A percentile compares a stretch with the other conserved stretches of the same genome.
Evolutionary conservation across 1,140 invertebrate species (phyloP).

Genomic region (Zaprionus lachaisei): DNA sequence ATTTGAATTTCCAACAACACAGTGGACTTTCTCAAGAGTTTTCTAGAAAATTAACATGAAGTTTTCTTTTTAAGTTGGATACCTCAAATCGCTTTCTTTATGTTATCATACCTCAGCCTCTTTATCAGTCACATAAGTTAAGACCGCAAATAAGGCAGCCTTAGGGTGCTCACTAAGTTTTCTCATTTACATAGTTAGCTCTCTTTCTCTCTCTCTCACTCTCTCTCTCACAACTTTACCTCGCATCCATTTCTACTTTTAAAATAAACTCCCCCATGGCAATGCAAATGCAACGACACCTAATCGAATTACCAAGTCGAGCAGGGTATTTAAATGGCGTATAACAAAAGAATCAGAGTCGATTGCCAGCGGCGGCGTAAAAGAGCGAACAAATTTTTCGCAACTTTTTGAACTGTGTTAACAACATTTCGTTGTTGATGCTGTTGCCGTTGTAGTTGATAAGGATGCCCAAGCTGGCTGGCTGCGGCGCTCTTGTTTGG

Average conservation of each 20-base stretch:
- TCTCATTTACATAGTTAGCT: background rate
- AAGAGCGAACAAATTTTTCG: slow-evolving; percentile 25
- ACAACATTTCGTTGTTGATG: slow-evolving; percentile 44
- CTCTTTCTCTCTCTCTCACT: background rate
- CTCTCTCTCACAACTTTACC: background rate
- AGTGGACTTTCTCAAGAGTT: background rate
- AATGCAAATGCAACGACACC: background rate
- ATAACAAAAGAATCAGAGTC: slow-evolving; percentile 11
- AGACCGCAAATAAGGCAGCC: background rate
- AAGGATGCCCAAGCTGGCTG: slow-evolving; percentile 20
- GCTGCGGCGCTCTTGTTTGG: slow-evolving; percentile 44
- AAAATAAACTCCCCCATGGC: background rate
- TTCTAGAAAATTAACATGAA: background rate
- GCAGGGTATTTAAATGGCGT: slow-evolving; percentile 17
- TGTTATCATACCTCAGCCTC: background rate
- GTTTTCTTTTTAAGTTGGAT: background rate
- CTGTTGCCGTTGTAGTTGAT: slow-evolving; percentile 38
- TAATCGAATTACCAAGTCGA: background rate
- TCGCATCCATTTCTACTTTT: no score
- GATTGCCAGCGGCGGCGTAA: background rate
- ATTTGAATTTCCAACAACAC: no score
- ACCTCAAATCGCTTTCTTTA: background rate
- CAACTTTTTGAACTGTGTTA: slow-evolving; percentile 43
- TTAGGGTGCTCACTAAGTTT: background rate
- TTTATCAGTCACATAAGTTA: background rate